Percentiles rank a stretch among this genome's conserved stretches.
Conservation (phyloP, 2,888 invertebrate genomes). For the Zhuqinia jingwanae region DNA sequence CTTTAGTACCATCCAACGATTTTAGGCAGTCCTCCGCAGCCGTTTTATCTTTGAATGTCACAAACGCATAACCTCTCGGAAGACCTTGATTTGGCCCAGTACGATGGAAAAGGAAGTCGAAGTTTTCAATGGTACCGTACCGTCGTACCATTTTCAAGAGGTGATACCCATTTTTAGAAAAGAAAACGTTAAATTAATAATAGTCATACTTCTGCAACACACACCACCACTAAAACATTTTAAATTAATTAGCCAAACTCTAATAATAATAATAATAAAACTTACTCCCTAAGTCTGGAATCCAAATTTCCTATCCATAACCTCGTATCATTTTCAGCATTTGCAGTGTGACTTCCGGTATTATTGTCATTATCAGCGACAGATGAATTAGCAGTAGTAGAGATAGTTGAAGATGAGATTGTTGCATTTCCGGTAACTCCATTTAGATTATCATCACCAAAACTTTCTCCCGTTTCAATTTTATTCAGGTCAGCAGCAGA, state of each 20-base stretch:
- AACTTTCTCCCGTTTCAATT: too few species aligned
- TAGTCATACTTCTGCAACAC: neutral
- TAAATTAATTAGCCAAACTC: neutral
- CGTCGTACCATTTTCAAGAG: constrained; percentile 97
- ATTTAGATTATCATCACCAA: too few species aligned
- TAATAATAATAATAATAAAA: constrained; percentile 80
- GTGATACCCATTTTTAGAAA: constrained; percentile 90
- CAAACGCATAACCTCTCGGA: constrained; percentile 96
- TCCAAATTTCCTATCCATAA: constrained; percentile 97
- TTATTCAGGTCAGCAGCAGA: neutral
- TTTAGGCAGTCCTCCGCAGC: constrained; percentile 88
- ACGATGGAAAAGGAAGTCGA: constrained; percentile 97
- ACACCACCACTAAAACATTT: neutral
- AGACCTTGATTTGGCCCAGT: constrained; percentile 87
- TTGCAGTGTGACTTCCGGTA: neutral
- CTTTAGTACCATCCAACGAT: constrained; percentile 87
- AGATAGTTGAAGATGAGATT: too few species aligned
- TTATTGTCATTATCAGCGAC: neutral
- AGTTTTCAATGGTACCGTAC: constrained; percentile 96
- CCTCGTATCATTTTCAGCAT: constrained; percentile 80
- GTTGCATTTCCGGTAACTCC: too few species aligned
- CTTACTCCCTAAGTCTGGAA: constrained; percentile 96
- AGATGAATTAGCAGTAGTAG: too few species aligned
- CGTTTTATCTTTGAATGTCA: constrained; percentile 87
- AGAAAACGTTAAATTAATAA: constrained; percentile 28